Evolutionary conservation across 2,113 vertebrate genomes (phyloP).

Genomic region (Cepphus grylle): DNA sequence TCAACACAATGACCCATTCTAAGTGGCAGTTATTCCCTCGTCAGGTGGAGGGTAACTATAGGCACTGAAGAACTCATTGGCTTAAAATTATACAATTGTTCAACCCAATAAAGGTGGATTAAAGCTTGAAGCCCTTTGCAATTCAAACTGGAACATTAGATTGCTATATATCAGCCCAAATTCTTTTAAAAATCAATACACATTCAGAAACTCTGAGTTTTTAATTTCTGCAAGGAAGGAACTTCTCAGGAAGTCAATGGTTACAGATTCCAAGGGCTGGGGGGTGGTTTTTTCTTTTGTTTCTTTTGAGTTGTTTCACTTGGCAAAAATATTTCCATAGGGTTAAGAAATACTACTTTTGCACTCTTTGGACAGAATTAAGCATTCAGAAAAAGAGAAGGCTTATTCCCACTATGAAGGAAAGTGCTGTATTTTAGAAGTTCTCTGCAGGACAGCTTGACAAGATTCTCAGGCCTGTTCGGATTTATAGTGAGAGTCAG

Average conservation of each 20-base stretch:
- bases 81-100: slow-evolving; percentile 24
- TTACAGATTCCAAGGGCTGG: neutral
- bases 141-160: neutral
- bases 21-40: neutral
- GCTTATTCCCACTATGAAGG: neutral
- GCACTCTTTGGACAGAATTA: slow-evolving; percentile 11
- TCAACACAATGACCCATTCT: neutral
- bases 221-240: neutral
- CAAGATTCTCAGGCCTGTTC: neutral
- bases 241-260: neutral
- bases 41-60: neutral
- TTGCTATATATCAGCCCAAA: neutral
- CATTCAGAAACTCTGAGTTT: neutral
- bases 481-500: neutral
- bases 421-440: neutral
- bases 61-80: slow-evolving; percentile 52
- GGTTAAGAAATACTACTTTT: neutral
- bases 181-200: neutral
- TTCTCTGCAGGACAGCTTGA: neutral
- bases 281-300: neutral
- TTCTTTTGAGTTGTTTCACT: neutral
- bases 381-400: neutral
- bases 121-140: slow-evolving; percentile 62
- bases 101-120: slow-evolving; percentile 36
- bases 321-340: neutral